phyloP scores from a whole-genome alignment of 2,888 invertebrate genomes.

The Mesochorus sp. region DNA sequence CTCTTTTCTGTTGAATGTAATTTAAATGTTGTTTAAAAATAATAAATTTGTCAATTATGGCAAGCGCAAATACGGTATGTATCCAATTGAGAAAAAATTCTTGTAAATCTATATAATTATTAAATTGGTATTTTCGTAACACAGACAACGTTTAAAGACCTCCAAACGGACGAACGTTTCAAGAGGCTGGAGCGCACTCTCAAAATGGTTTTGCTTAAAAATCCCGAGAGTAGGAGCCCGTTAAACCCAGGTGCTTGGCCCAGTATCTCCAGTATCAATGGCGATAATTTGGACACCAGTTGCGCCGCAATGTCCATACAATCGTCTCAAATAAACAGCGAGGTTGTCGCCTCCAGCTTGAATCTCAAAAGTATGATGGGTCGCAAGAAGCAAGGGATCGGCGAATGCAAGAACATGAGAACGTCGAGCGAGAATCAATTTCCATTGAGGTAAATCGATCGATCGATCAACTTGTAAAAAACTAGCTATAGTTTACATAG shows the following conservation, averaged over 20 bases:
- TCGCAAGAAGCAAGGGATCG: conserved; percentile 28
- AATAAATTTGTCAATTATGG: no score
- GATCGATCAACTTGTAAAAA: no score
- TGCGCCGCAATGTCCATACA: conserved; percentile 48
- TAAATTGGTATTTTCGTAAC: background rate
- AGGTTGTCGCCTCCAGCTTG: conserved; percentile 72
- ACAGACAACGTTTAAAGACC: conserved; percentile 69
- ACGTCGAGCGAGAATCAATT: conserved; percentile 71
- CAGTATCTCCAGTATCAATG: conserved; percentile 70
- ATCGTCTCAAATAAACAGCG: conserved; percentile 67
- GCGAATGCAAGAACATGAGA: conserved; percentile 36
- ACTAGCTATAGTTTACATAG: no score
- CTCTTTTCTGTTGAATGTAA: no score
- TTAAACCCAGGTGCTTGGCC: conserved; percentile 57
- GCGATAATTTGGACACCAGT: conserved; percentile 66
- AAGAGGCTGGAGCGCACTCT: conserved; percentile 69
- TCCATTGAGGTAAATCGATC: no score
- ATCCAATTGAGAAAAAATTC: no score
- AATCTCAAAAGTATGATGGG: conserved; percentile 70
- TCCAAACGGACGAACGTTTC: conserved; percentile 70
- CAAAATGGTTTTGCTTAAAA: conserved; percentile 64
- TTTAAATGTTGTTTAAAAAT: no score
- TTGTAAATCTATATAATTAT: background rate
- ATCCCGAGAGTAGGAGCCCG: conserved; percentile 31
- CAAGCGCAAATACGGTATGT: no score